A percentile compares a stretch with the other conserved stretches of the same genome.
These are phyloP conservation scores for Psilopsiagon aurifrons DNA, from an alignment of 2,113 vertebrate genomes.

Conservation along the genomic window DNA sequence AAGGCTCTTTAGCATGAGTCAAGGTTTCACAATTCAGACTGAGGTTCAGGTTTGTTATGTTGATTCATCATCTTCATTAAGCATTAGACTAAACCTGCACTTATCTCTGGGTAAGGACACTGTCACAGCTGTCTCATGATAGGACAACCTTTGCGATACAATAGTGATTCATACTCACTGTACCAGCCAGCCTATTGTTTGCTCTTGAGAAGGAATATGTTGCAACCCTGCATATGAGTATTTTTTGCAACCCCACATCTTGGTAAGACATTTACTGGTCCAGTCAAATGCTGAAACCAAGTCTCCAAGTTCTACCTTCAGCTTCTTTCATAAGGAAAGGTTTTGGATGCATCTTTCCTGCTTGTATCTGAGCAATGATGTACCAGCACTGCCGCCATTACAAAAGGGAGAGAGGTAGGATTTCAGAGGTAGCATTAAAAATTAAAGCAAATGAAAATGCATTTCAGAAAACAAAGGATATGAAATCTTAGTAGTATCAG, in stretches of 20 bases:
- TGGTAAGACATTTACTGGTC: not conserved
- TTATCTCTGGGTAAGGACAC: not conserved
- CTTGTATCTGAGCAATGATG: not conserved
- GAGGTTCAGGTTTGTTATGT: not conserved
- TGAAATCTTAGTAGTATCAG: not conserved
- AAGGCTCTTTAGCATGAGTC: not conserved
- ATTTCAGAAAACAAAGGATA: not conserved
- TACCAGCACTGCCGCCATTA: not conserved
- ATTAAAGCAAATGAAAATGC: not conserved
- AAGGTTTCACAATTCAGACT: not conserved
- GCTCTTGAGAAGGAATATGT: not conserved
- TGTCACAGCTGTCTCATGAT: not conserved
- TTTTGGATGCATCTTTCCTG: not conserved
- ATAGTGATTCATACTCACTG: not conserved
- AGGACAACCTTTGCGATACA: not conserved
- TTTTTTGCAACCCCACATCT: not conserved
- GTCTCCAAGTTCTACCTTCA: not conserved
- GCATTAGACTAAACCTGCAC: not conserved
- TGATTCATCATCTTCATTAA: not conserved
- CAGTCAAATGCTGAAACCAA: not conserved
- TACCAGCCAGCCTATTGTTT: not conserved
- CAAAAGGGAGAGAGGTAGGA: not conserved
- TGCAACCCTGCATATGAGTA: accelerated
- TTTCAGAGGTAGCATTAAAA: not conserved
- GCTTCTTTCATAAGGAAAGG: not conserved